Evolutionary conservation across 2,888 invertebrate species (phyloP).

Genomic region (Erpobdella octoculata): DNA sequence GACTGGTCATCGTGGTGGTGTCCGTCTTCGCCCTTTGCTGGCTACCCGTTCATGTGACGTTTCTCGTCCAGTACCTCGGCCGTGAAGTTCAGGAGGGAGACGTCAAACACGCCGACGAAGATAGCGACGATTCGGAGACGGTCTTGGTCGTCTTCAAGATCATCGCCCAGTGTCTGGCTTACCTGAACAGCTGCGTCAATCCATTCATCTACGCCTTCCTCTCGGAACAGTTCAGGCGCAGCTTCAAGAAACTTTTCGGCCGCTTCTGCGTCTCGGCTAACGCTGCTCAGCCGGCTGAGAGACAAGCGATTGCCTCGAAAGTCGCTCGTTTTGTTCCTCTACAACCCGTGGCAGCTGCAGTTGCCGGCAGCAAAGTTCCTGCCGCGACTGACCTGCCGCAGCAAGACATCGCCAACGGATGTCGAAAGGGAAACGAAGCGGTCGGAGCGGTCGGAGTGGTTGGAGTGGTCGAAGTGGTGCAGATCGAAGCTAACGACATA

Average conservation of each 20-base stretch:
- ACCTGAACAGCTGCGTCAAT: conserved; percentile 88
- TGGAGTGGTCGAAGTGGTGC: too few species aligned
- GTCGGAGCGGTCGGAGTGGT: too few species aligned
- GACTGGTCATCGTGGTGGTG: conserved; percentile 83
- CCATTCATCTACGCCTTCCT: conserved; percentile 87
- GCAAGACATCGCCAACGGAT: too few species aligned
- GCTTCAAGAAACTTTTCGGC: conserved; percentile 59
- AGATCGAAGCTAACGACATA: too few species aligned
- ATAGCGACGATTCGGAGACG: conserved; percentile 54
- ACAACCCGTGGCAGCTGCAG: too few species aligned
- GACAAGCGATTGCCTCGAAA: too few species aligned
- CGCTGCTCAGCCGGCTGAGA: too few species aligned
- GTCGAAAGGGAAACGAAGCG: too few species aligned
- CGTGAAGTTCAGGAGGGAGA: conserved; percentile 61
- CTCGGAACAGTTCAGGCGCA: conserved; percentile 84
- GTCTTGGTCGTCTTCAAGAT: conserved; percentile 55
- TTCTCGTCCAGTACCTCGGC: conserved; percentile 64
- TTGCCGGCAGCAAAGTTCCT: too few species aligned
- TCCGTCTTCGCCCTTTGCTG: conserved; percentile 86
- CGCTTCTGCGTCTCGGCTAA: neutral
- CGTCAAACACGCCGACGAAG: conserved; percentile 30
- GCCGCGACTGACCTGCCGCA: too few species aligned
- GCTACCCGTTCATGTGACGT: conserved; percentile 77
- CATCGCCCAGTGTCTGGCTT: conserved; percentile 59
- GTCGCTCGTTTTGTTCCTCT: too few species aligned